phyloP scores from a whole-genome alignment of 2,888 invertebrate genomes.

The Chrysolina oricalcia region DNA sequence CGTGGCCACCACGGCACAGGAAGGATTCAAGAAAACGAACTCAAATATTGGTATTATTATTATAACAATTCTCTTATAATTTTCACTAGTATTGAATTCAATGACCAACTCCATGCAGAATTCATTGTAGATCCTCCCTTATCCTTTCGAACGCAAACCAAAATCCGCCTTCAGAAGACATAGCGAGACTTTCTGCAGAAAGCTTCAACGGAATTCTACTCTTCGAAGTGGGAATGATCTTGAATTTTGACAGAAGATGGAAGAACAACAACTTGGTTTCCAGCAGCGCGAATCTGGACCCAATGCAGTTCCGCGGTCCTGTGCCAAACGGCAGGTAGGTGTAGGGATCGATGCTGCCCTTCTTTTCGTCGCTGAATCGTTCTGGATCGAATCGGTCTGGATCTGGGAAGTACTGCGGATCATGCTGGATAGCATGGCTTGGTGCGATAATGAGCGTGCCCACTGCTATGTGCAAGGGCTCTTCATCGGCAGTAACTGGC shows the following conservation, averaged over 20 bases:
- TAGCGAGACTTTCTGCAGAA: conserved; percentile 50
- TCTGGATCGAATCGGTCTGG: conserved; percentile 73
- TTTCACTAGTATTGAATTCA: no score
- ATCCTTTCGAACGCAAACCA: conserved; percentile 57
- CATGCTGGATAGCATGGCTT: conserved; percentile 68
- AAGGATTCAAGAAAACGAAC: no score
- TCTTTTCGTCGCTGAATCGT: conserved; percentile 63
- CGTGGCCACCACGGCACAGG: no score
- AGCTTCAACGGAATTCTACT: conserved; percentile 61
- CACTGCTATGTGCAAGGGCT: conserved; percentile 55
- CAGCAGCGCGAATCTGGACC: conserved; percentile 67
- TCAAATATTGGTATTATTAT: no score
- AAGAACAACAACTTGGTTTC: conserved; percentile 64
- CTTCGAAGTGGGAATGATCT: conserved; percentile 62
- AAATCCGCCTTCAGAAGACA: conserved; percentile 58
- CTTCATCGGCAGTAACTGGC: conserved; percentile 56
- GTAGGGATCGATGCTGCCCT: conserved; percentile 71
- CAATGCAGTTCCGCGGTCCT: conserved; percentile 75
- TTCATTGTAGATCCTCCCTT: not conserved
- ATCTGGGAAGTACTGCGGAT: conserved; percentile 70
- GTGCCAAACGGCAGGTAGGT: conserved; percentile 74
- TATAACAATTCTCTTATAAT: no score
- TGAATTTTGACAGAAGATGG: conserved; percentile 62
- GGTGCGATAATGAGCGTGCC: conserved; percentile 68
- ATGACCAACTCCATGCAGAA: no score